Evolutionary conservation across 2,113 vertebrate genomes (phyloP), one percentile per base, ranked within the genome.

Genomic region (Antechinus stuartii): DNA sequence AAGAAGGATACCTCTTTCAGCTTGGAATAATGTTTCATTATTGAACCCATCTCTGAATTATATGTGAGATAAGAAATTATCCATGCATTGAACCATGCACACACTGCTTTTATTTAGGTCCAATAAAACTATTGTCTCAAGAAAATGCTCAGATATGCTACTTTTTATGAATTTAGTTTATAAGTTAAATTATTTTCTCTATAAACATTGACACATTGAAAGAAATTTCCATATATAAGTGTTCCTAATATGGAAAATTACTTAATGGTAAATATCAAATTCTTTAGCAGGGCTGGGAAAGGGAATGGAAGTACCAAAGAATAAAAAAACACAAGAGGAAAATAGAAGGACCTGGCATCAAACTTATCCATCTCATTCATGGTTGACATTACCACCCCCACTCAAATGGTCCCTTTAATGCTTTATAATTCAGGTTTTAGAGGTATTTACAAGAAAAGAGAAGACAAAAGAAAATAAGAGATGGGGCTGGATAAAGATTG

Each of bases 1-100:
- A 92, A 92, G 61, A 92, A 90, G 76, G 30, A 35, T 91, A 61
- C 47, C 49, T 96, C 53, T 89, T 93, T 93, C 91, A 53, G n/a
- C n/a, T 90, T 61, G 54, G 46, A 19, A 84, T 89, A 89, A 2
- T 22, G 93, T 91, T 95, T 92, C 42, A 22, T 47, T 93, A 89
- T 91, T 30, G 1, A 84, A 57, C 52, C 91, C 14, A 49, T 84
- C 19, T 84, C n/a, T 42, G 35, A 84, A 16, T n/a, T n/a, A 84
- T 42, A n/a, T 84, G 16, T 7, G 6, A 84, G 42, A 84, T 8
- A 42, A 6, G 68, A 42, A 42, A 84, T 42, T 23, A 84, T 42
- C 16, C n/a, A 42, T 22, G 6, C 2, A 84, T 84, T 84, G 16
- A 84, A 6, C 7, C 7, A 42, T 84, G 22, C 6, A 42, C 16